phyloP scores from a whole-genome alignment of 1,140 invertebrate genomes.

The Panonychus citri region DNA sequence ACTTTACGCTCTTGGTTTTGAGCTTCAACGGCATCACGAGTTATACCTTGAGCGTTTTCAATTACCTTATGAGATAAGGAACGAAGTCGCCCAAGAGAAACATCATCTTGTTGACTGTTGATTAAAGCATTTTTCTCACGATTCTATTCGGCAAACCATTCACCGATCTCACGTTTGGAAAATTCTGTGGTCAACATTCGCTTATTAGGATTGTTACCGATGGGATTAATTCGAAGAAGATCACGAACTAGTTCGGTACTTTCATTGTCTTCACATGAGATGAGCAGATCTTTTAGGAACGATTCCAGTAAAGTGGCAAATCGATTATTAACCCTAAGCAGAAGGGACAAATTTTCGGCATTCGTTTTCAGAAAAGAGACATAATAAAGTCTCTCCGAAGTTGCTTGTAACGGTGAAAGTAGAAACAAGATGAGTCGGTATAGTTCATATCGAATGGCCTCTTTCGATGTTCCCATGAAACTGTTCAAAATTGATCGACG shows the following conservation, averaged over 20 bases:
- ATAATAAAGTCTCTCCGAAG: conserved; percentile 1
- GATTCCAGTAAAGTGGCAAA: neutral
- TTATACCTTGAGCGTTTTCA: conserved; percentile 35
- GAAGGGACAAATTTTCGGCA: neutral
- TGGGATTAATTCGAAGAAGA: neutral
- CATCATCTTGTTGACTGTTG: neutral
- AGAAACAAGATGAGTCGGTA: neutral
- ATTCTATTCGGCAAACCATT: neutral
- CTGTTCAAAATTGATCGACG: neutral
- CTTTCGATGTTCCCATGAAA: conserved; percentile 15
- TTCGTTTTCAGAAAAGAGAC: neutral
- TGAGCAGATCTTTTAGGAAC: conserved; percentile 3
- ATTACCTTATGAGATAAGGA: conserved; percentile 1
- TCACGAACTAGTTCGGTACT: neutral
- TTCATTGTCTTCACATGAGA: neutral
- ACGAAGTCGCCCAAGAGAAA: neutral
- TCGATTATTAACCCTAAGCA: neutral
- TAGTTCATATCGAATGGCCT: neutral
- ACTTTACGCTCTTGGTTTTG: conserved; percentile 51
- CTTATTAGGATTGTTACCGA: neutral
- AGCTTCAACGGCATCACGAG: conserved; percentile 38
- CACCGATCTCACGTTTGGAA: neutral
- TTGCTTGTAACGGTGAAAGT: conserved; percentile 5
- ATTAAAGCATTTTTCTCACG: neutral
- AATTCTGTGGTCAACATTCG: neutral